Percentiles rank a stretch among this genome's conserved stretches.
Conservation (phyloP, 1,140 invertebrate genomes). For the Parapsyche elsis region DNA sequence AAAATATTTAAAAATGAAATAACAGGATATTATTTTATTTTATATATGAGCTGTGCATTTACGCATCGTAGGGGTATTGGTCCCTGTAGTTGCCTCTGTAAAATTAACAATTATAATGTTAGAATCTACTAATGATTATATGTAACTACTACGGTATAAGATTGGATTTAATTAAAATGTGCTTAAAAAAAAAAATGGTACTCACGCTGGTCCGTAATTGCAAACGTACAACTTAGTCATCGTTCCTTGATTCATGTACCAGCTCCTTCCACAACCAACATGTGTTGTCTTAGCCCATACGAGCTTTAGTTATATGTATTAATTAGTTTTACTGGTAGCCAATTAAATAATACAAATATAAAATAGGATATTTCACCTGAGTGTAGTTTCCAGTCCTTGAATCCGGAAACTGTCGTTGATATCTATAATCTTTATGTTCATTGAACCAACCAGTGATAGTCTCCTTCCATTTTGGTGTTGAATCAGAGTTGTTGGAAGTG, state of each 20-base stretch:
- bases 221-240: neutral
- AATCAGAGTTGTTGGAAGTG: neutral
- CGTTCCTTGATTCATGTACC: neutral
- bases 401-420: neutral
- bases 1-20: too few relatives aligned
- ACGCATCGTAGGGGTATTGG: neutral
- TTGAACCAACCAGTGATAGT: neutral
- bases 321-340: neutral
- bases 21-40: too few relatives aligned
- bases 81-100: neutral
- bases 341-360: too few relatives aligned
- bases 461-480: neutral
- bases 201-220: conserved; percentile 26
- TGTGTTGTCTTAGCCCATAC: neutral
- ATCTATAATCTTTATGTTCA: neutral
- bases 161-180: neutral
- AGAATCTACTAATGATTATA: too few relatives aligned
- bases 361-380: neutral
- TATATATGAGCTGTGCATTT: neutral
- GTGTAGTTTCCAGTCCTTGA: neutral
- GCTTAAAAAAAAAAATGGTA: too few relatives aligned
- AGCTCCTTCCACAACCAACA: neutral
- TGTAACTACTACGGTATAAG: neutral
- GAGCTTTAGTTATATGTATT: neutral
- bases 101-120: neutral